phyloP scores from a whole-genome alignment of 1,140 invertebrate species.

The Uloborus diversus region DNA sequence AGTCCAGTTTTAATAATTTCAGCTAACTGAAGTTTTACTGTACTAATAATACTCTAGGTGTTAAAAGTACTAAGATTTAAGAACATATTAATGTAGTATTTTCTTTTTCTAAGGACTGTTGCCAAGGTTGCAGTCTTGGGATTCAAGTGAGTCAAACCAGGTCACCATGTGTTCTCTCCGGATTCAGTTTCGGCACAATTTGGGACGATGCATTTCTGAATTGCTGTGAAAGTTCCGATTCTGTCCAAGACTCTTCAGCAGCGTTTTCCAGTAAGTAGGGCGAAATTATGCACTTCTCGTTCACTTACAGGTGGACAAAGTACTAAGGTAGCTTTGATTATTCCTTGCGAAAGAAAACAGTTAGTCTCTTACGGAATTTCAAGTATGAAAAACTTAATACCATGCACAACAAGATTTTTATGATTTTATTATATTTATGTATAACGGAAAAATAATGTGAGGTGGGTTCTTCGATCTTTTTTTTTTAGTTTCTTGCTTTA shows the following conservation, averaged over 20 bases:
- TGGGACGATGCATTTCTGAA: slow-evolving; percentile 69
- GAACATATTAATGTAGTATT: not conserved
- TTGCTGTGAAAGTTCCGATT: slow-evolving; percentile 64
- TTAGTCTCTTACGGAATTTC: not conserved
- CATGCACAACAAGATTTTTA: not conserved
- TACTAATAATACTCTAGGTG: not conserved
- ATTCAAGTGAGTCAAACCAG: slow-evolving; percentile 66
- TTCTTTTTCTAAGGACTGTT: slow-evolving; percentile 66
- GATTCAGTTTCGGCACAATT: slow-evolving; percentile 67
- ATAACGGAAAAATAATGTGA: not conserved
- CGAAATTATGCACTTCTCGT: not conserved
- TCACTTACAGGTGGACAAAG: not conserved
- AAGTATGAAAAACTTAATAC: not conserved
- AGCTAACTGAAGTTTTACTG: no score
- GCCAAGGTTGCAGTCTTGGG: slow-evolving; percentile 71
- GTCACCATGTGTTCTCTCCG: slow-evolving; percentile 67
- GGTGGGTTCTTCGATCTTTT: not conserved
- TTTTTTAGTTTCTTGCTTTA: no score
- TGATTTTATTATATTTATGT: not conserved
- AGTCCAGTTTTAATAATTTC: no score
- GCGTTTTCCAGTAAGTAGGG: not conserved
- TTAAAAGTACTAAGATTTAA: not conserved
- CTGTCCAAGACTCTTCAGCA: not conserved
- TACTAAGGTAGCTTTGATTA: not conserved
- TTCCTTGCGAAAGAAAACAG: not conserved